Percentiles rank a stretch among this genome's conserved stretches.
Evolutionary conservation across 2,113 vertebrate genomes (phyloP).

Genomic region (Apteryx owenii): DNA sequence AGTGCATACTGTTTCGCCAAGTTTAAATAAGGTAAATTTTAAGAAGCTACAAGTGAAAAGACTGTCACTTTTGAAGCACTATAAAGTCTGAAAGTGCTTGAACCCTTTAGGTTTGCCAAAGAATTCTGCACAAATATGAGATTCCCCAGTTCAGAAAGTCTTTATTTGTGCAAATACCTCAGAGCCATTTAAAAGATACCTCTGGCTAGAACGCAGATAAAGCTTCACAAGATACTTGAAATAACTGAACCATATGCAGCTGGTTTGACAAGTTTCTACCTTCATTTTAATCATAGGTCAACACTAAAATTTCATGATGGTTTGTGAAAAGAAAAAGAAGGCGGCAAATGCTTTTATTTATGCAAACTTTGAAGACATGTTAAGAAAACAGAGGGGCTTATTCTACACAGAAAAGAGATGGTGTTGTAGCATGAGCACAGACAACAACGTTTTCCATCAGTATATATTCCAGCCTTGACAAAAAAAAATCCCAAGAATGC

Average conservation of each 20-base stretch:
- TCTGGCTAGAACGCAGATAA: background rate
- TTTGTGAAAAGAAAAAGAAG: background rate
- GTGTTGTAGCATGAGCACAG: rapidly evolving
- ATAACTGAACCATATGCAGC: rapidly evolving
- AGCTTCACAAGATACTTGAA: background rate
- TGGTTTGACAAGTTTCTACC: background rate
- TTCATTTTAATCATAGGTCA: background rate
- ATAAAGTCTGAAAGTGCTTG: too few species aligned
- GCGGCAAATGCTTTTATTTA: background rate
- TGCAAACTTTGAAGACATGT: background rate
- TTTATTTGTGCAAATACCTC: background rate
- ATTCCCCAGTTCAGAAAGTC: background rate
- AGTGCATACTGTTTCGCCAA: too few species aligned
- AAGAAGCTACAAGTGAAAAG: background rate
- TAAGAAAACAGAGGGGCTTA: background rate
- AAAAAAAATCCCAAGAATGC: background rate
- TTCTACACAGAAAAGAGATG: background rate
- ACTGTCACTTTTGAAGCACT: background rate
- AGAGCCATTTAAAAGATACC: rapidly evolving
- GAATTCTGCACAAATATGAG: background rate
- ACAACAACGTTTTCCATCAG: background rate
- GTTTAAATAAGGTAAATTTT: rapidly evolving
- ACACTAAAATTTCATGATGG: rapidly evolving
- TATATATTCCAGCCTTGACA: background rate
- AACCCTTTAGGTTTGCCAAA: background rate